Conservation (phyloP, 2,797 vertebrate genomes). For the Setipinna tenuifilis region DNA sequence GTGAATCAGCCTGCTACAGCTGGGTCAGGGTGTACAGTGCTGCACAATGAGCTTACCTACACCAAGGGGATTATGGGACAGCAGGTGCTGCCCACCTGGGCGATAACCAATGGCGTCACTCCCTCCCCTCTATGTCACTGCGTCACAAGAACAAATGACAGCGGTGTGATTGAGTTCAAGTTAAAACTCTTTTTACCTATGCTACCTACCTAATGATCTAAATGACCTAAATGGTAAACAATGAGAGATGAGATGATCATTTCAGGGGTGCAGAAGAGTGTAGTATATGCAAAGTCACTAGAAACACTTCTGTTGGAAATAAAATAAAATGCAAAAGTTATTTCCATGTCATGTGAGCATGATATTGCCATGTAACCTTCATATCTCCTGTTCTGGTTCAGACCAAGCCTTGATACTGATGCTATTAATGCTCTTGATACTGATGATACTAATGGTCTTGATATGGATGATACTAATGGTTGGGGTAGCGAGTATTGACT, state of each 20-base stretch:
- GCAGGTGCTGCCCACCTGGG: neutral
- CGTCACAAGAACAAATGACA: too few species aligned
- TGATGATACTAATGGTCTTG: neutral
- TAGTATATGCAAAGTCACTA: too few species aligned
- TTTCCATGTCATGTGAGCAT: too few species aligned
- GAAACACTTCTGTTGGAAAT: too few species aligned
- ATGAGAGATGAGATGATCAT: too few species aligned
- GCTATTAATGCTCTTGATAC: neutral
- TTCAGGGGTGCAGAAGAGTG: too few species aligned
- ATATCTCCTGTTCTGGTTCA: neutral
- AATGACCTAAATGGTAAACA: too few species aligned
- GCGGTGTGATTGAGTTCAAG: neutral
- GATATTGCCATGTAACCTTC: neutral
- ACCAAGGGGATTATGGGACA: neutral
- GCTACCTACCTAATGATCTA: too few species aligned
- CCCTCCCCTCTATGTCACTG: too few species aligned
- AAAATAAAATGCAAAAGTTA: too few species aligned
- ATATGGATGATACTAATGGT: neutral
- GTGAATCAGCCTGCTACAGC: neutral
- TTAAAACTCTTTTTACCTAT: too few species aligned
- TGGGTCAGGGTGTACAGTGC: slow-evolving; percentile 7
- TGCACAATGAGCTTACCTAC: neutral
- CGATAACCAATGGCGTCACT: neutral
- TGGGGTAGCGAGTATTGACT: neutral
- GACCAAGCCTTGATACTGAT: neutral